These are phyloP conservation scores for Artemisiospiza belli DNA, from an alignment of 2,113 vertebrate species.

Conservation along the genomic window DNA sequence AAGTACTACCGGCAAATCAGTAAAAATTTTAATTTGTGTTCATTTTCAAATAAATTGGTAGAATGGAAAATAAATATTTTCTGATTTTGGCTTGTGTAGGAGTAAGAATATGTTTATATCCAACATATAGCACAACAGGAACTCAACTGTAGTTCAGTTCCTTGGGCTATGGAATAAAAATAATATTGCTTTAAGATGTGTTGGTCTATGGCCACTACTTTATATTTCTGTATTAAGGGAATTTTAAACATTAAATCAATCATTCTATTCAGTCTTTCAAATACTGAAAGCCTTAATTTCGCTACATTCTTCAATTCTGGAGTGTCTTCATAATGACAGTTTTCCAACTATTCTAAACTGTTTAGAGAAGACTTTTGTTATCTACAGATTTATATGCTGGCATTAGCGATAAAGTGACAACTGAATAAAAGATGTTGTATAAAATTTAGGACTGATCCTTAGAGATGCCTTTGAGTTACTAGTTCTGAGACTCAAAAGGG, in stretches of 20 bases:
- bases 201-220: background rate
- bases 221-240: background rate
- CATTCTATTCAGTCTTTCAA: background rate
- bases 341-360: background rate
- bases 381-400: background rate
- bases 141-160: background rate
- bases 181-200: background rate
- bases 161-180: background rate
- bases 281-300: background rate
- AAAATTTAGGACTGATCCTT: background rate
- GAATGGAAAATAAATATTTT: background rate
- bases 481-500: background rate
- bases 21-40: background rate
- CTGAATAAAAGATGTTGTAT: background rate
- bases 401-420: background rate
- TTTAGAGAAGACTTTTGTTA: background rate
- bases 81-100: background rate
- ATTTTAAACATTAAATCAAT: background rate
- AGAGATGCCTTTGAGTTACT: background rate
- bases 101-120: background rate
- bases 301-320: background rate
- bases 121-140: background rate
- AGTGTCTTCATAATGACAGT: background rate
- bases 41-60: background rate
- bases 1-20: background rate